Percentiles rank a stretch among this genome's conserved stretches.
These are phyloP conservation scores for Vidua chalybeata DNA, from an alignment of 2,113 vertebrate species.

Conservation along the genomic window DNA sequence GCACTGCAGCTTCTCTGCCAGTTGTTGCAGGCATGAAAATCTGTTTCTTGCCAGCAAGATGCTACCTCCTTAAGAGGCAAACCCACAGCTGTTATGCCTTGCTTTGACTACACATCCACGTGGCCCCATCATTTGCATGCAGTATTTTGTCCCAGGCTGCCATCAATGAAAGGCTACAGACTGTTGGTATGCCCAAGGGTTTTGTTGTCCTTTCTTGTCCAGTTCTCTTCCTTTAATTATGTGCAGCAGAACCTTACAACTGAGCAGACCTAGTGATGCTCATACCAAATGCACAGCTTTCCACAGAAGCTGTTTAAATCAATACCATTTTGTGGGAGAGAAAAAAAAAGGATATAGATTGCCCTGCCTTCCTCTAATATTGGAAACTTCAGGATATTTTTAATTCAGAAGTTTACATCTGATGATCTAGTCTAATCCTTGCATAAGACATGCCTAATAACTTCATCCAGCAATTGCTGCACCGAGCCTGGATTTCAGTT, in stretches of 20 bases:
- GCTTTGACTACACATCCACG: not conserved
- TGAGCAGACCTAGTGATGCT: not conserved
- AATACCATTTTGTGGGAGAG: not conserved
- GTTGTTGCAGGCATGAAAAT: not conserved
- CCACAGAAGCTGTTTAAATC: not conserved
- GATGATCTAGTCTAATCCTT: conserved; percentile 1
- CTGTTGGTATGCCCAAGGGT: not conserved
- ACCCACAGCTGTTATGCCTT: not conserved
- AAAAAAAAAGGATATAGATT: not conserved
- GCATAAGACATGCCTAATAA: not conserved
- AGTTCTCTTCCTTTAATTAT: not conserved
- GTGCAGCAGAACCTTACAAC: not conserved
- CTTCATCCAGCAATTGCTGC: conserved; percentile 9
- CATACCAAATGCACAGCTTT: not conserved
- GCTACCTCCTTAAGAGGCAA: not conserved
- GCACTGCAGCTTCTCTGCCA: not conserved
- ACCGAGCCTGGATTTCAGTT: not conserved
- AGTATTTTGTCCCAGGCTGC: not conserved
- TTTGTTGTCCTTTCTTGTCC: not conserved
- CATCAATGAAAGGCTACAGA: not conserved
- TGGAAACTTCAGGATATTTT: not conserved
- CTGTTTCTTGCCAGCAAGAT: not conserved
- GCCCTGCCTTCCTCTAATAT: not conserved
- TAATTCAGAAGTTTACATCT: conserved; percentile 2
- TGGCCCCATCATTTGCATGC: not conserved